A percentile compares a stretch with the other conserved stretches of the same genome.
phyloP scores from a whole-genome alignment of 2,888 invertebrate genomes.

The Diaphora mendica region DNA sequence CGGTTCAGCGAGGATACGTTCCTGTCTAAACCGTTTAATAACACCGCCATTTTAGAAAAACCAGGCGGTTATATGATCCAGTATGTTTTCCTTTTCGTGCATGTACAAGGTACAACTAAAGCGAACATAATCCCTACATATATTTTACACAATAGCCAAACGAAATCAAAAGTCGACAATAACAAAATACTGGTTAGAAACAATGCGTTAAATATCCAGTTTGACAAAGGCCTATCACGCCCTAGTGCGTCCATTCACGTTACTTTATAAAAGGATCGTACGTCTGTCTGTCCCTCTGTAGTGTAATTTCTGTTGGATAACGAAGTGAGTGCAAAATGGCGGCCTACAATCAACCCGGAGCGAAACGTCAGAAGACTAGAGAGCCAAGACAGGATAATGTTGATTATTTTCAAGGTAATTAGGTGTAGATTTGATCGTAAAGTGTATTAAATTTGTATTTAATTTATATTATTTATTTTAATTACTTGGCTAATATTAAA shows the following conservation, averaged over 20 bases:
- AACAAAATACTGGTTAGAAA: constrained; percentile 25
- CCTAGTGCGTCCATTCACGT: constrained; percentile 67
- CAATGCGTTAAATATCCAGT: constrained; percentile 41
- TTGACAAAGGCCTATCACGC: constrained; percentile 63
- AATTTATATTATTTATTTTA: not conserved
- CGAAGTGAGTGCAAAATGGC: constrained; percentile 55
- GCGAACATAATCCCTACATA: not conserved
- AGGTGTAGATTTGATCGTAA: not conserved
- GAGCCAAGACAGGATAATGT: constrained; percentile 65
- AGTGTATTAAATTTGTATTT: not conserved
- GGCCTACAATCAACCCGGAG: constrained; percentile 66
- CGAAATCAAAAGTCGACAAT: constrained; percentile 11
- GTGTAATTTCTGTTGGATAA: not conserved
- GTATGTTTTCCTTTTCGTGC: not conserved
- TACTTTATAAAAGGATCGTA: constrained; percentile 68
- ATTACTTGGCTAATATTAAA: not conserved
- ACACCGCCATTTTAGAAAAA: not conserved
- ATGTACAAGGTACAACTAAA: not conserved
- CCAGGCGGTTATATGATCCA: not conserved
- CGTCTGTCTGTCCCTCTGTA: constrained; percentile 25
- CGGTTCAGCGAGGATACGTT: too few species aligned
- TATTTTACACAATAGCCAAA: constrained; percentile 7
- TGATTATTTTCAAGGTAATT: constrained; percentile 77
- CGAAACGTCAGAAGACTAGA: constrained; percentile 75
- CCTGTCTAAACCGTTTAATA: too few species aligned